Base-by-base conservation (phyloP, 2,797 vertebrate species). In the Xenentodon cancila region DNA sequence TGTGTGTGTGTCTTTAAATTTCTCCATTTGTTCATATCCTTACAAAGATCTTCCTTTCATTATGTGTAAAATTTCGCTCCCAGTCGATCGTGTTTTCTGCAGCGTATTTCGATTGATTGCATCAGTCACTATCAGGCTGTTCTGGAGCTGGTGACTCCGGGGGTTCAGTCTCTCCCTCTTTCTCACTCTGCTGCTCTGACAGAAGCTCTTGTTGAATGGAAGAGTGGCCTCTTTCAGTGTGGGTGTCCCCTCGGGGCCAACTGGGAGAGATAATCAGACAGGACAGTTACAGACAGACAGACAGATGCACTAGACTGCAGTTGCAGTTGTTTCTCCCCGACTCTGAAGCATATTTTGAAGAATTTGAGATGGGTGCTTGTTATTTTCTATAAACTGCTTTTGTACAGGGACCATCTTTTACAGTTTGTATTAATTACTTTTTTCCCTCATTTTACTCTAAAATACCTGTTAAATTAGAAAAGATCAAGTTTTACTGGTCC, bases 191-290 rank as follows among this genome's bases (percentile, higher is more conserved):
- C 32, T 32, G 6, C 91, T 91, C 88, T 92, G 93, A 93, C 91
- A 92, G 92, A 93, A 92, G 90, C 91, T 93, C 93, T 94, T 91
- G 79, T 90, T 96, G 94, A 94, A 96, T 94, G 94, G 90, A 91
- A 92, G 89, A 93, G 87, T 80, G 85, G 93, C 92, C 92, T 90
- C 88, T 92, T 92, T 92, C 88, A 91, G 74, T 84, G 80, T 57
- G 81, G 81, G 77, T 87, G 90, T 92, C 91, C 93, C 90, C 69
- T 64, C 79, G 80, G 91, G 91, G 88, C 91, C 92, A 89, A 86
- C 84, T 78, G 89, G 91, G 86, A 92, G 88, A 92, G 89, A 90
- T 91, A 90, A 92, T 86, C 82, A 84, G 79, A 85, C 88, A 70
- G 82, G 84, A 90, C 89, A 88, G 87, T 89, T 80, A 87, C 84